Conservation (phyloP, 92 coral and sea anemone species). For the Heteractis magnifica region DNA sequence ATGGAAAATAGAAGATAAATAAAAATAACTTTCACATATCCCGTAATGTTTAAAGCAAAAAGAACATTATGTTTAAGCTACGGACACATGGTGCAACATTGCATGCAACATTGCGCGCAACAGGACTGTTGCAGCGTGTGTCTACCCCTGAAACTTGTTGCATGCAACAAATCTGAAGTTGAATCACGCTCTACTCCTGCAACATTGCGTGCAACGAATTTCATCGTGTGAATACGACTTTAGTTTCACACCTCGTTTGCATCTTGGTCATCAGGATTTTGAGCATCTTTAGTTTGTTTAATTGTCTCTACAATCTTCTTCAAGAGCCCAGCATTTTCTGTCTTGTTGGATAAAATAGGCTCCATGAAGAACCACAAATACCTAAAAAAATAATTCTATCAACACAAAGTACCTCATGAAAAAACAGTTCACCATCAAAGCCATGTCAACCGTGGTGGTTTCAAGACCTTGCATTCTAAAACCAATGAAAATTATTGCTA, state of each 20-base stretch:
- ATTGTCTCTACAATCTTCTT: slow-evolving; percentile 90
- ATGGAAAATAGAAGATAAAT: background rate
- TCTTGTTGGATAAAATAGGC: slow-evolving; percentile 77
- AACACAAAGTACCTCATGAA: background rate
- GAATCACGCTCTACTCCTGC: no score
- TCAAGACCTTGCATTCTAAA: background rate
- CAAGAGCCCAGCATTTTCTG: slow-evolving; percentile 84
- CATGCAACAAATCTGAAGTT: no score
- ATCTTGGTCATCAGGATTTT: slow-evolving; percentile 71
- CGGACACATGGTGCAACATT: no score
- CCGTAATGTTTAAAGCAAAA: background rate
- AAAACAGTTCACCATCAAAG: background rate
- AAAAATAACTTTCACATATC: background rate
- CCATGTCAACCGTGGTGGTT: no score
- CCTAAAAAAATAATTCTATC: slow-evolving; percentile 25
- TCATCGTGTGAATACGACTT: no score
- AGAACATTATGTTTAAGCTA: no score
- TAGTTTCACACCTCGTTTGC: slow-evolving; percentile 60
- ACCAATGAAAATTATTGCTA: background rate
- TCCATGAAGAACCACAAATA: slow-evolving; percentile 97
- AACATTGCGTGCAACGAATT: no score
- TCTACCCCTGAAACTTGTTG: no score
- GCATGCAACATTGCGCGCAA: no score
- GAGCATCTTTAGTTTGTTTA: slow-evolving; percentile 88
- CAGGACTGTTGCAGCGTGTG: no score